Percentiles rank a stretch among this genome's conserved stretches.
These are phyloP conservation scores for Mythimna pallens DNA, from an alignment of 2,888 invertebrate genomes.

Conservation along the genomic window DNA sequence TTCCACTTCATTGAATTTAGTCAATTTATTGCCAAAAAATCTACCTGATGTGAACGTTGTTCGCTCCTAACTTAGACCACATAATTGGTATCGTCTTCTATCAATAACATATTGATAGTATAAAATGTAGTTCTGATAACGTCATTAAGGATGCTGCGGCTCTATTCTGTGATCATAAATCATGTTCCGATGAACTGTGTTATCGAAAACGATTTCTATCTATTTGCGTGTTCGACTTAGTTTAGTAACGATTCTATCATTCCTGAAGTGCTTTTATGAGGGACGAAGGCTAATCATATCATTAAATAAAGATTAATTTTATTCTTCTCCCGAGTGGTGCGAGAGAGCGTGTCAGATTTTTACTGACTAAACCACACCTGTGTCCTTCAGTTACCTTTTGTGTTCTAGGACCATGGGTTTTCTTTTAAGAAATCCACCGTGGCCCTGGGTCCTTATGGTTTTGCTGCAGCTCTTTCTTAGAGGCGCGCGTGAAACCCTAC, in stretches of 20 bases:
- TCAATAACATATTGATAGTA: slow-evolving; percentile 65
- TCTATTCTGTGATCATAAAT: slow-evolving; percentile 57
- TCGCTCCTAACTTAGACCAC: slow-evolving; percentile 12
- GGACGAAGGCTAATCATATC: neutral
- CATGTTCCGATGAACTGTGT: slow-evolving; percentile 51
- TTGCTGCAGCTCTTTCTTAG: no score
- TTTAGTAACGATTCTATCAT: slow-evolving; percentile 7
- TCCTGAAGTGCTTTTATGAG: neutral
- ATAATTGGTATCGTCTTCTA: slow-evolving; percentile 61
- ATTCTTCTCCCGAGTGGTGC: no score
- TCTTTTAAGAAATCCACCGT: no score
- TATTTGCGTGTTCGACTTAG: slow-evolving; percentile 22
- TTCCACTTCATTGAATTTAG: no score
- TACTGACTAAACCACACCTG: no score
- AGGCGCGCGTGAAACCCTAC: no score
- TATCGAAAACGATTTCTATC: slow-evolving; percentile 52
- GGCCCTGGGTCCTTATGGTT: no score
- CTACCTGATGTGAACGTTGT: neutral
- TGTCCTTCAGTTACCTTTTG: no score
- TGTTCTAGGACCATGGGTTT: no score
- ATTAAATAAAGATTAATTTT: no score
- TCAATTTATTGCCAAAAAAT: no score
- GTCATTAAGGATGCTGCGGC: slow-evolving; percentile 61
- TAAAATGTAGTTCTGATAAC: slow-evolving; percentile 66
- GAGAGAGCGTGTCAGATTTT: no score